Conservation (phyloP, 2,797 vertebrate species). For the Chiroxiphia lanceolata region DNA sequence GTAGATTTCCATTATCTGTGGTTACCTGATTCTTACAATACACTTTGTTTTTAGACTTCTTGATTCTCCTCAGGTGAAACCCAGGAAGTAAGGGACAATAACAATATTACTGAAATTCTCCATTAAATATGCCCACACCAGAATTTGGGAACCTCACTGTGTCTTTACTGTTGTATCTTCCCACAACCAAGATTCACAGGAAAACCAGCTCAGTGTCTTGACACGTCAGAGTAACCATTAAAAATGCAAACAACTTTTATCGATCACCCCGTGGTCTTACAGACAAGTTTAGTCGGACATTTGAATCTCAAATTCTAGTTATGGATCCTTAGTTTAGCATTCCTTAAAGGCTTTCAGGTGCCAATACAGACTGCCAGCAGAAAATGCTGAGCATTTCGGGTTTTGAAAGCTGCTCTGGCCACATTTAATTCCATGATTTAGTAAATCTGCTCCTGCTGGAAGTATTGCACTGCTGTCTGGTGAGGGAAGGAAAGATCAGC, state of each 20-base stretch:
- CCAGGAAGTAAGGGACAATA: not conserved
- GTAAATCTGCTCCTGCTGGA: not conserved
- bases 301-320: not conserved
- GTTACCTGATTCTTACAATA: not conserved
- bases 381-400: not conserved
- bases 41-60: not conserved
- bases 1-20: not conserved
- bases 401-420: not conserved
- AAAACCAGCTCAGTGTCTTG: not conserved
- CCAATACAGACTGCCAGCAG: not conserved
- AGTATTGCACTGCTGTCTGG: not conserved
- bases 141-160: not conserved
- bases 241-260: not conserved
- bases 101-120: not conserved
- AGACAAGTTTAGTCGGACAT: not conserved
- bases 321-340: not conserved
- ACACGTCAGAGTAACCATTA: not conserved
- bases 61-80: not conserved
- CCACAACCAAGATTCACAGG: not conserved
- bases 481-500: not conserved
- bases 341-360: not conserved
- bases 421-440: not conserved
- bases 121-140: rapidly evolving
- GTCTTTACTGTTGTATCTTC: not conserved
- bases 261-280: not conserved